Evolutionary conservation across 2,888 invertebrate genomes (phyloP).

Genomic region (Sinodicranocentrus sp.): DNA sequence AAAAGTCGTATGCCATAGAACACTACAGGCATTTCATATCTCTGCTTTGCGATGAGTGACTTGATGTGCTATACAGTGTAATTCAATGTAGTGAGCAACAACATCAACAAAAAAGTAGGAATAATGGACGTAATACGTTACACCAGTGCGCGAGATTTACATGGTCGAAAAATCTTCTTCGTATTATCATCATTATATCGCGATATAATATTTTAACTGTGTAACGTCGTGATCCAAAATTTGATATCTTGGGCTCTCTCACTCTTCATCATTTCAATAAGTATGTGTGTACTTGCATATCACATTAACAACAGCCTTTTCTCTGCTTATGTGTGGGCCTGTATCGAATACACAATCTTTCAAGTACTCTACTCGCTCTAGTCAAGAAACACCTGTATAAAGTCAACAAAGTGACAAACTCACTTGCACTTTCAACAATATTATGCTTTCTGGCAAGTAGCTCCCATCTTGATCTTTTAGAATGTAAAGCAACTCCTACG

Average conservation of each 20-base stretch:
- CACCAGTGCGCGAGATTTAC: background rate
- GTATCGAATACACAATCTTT: background rate
- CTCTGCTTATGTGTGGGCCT: background rate
- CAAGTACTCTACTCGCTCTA: background rate
- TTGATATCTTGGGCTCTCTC: background rate
- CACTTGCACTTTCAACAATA: conserved; percentile 23
- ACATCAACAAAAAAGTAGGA: conserved; percentile 4
- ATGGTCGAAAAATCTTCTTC: background rate
- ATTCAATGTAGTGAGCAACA: conserved; percentile 12
- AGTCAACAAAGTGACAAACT: conserved; percentile 4
- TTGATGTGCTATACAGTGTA: background rate
- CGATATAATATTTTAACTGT: background rate
- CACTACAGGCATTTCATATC: background rate
- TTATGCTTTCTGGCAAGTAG: background rate
- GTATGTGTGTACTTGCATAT: background rate
- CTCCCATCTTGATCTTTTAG: no score
- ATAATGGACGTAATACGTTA: background rate
- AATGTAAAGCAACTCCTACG: background rate
- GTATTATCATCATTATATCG: background rate
- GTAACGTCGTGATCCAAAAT: background rate
- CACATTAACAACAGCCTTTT: background rate
- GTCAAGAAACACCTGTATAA: background rate
- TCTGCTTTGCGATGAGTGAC: conserved; percentile 10
- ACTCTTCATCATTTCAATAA: conserved; percentile 21
- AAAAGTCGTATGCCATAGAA: background rate